Evolutionary conservation across 1,140 invertebrate genomes (phyloP).

Genomic region (Oppia nitens): DNA sequence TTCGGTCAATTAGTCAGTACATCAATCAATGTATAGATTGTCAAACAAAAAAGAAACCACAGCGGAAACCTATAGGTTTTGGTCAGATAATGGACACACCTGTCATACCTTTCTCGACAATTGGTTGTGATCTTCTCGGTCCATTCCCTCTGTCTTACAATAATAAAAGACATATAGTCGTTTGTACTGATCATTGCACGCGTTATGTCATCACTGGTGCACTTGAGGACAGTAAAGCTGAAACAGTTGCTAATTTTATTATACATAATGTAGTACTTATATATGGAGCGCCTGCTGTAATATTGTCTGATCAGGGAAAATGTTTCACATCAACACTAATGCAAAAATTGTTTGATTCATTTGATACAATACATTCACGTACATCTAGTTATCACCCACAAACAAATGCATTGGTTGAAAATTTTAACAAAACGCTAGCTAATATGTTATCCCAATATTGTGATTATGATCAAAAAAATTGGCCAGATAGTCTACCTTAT

Average conservation of each 20-base stretch:
- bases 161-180: conserved; percentile 24
- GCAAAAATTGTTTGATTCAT: conserved; percentile 12
- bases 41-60: conserved; percentile 16
- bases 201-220: conserved; percentile 23
- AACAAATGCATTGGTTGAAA: conserved; percentile 20
- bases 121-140: conserved; percentile 26
- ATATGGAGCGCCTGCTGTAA: conserved; percentile 23
- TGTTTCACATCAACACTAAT: conserved; percentile 27
- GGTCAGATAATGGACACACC: conserved; percentile 12
- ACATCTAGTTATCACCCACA: conserved; percentile 14
- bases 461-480: conserved; percentile 26
- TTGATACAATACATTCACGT: conserved; percentile 4
- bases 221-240: conserved; percentile 18
- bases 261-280: conserved; percentile 24
- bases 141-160: conserved; percentile 19
- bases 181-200: conserved; percentile 24
- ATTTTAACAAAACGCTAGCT: conserved; percentile 18
- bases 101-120: conserved; percentile 20
- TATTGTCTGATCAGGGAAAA: conserved; percentile 30
- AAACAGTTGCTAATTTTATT: conserved; percentile 21
- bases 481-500: conserved; percentile 30
- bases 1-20: conserved; percentile 12
- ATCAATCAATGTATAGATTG: conserved; percentile 19
- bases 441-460: conserved; percentile 22
- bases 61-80: not conserved